These are phyloP conservation scores for Oscheius myriophilus DNA, from an alignment of 2,888 invertebrate genomes.

Conservation along the genomic window DNA sequence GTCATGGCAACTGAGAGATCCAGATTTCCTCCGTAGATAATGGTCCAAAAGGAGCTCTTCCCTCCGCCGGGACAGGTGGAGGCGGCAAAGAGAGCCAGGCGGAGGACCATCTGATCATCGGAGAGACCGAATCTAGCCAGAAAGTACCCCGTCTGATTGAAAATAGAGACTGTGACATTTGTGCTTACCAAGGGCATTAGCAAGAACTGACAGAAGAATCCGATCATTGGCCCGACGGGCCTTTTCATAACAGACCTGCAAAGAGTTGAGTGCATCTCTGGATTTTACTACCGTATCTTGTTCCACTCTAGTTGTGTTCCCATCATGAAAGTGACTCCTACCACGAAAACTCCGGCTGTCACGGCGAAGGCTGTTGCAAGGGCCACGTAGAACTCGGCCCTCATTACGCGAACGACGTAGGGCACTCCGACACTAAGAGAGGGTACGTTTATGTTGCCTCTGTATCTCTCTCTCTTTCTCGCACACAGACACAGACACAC, in stretches of 20 bases:
- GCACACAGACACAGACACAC: too few relatives aligned
- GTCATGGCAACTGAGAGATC: conserved; percentile 93
- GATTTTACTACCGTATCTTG: conserved; percentile 19
- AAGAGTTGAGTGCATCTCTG: not conserved
- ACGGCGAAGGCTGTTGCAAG: conserved; percentile 66
- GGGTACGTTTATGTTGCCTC: not conserved
- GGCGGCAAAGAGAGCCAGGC: conserved; percentile 70
- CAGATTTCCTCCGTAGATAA: conserved; percentile 87
- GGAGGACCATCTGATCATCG: conserved; percentile 33
- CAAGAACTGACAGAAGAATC: conserved; percentile 73
- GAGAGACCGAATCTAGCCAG: conserved; percentile 36
- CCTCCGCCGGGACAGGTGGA: conserved; percentile 78
- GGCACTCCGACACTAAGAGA: not conserved
- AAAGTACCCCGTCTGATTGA: conserved; percentile 28
- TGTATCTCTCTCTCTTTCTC: too few relatives aligned
- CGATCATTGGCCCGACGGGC: conserved; percentile 73
- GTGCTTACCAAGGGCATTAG: conserved; percentile 74
- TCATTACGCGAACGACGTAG: conserved; percentile 33
- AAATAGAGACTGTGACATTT: not conserved
- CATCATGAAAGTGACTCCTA: conserved; percentile 73
- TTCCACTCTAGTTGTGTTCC: conserved; percentile 73
- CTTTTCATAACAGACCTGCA: conserved; percentile 66
- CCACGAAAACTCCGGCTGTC: conserved; percentile 70
- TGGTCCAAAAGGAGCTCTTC: conserved; percentile 93
- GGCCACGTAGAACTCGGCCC: conserved; percentile 33